Evolutionary conservation across 2,888 invertebrate species (phyloP).

Genomic region (Limnephilus marmoratus): DNA sequence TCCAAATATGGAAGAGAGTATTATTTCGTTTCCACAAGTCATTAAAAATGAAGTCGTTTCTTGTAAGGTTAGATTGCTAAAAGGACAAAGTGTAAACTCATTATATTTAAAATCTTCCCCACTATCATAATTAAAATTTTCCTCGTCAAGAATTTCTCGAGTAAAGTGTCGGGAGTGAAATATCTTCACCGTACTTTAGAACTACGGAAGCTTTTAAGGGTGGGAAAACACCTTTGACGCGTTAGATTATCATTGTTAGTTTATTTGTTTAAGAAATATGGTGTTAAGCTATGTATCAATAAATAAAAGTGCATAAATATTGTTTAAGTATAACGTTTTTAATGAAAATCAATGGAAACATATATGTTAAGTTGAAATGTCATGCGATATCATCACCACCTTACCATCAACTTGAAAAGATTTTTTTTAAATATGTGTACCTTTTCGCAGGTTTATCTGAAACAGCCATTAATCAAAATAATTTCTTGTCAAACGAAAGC

Average conservation of each 20-base stretch:
- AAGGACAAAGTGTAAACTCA: not conserved
- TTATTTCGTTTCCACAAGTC: not conserved
- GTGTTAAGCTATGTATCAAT: too few species aligned
- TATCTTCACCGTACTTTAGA: not conserved
- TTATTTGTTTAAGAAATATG: too few species aligned
- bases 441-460: not conserved
- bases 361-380: too few species aligned
- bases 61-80: not conserved
- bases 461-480: not conserved
- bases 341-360: too few species aligned
- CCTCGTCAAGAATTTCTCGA: not conserved
- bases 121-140: not conserved
- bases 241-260: not conserved
- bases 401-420: too few species aligned
- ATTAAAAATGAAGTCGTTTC: not conserved
- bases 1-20: not conserved
- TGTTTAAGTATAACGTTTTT: too few species aligned
- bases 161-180: not conserved
- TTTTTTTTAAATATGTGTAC: too few species aligned
- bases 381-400: too few species aligned
- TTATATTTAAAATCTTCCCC: not conserved
- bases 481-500: not conserved
- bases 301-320: too few species aligned
- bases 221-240: not conserved
- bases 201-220: not conserved